phyloP scores from a whole-genome alignment of 2,797 vertebrate species.

The Selene dorsalis region DNA sequence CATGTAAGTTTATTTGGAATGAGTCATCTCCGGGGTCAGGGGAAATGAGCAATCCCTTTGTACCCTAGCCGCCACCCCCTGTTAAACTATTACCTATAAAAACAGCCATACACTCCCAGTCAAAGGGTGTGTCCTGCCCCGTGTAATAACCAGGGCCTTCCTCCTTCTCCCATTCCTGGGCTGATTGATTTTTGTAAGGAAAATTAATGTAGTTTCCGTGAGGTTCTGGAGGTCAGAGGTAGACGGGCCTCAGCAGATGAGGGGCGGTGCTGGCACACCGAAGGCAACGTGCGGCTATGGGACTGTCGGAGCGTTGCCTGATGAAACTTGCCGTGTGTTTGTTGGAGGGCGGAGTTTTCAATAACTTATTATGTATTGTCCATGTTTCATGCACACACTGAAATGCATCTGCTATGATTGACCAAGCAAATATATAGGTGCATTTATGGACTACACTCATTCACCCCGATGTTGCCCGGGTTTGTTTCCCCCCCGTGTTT shows the following conservation, averaged over 20 bases:
- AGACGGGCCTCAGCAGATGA: slow-evolving; percentile 70
- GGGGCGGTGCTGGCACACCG: slow-evolving; percentile 64
- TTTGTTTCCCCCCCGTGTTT: slow-evolving; percentile 59
- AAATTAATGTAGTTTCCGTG: slow-evolving; percentile 78
- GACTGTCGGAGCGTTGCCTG: slow-evolving; percentile 49
- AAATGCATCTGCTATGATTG: slow-evolving; percentile 69
- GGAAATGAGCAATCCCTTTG: slow-evolving; percentile 77
- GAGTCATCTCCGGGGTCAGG: slow-evolving; percentile 69
- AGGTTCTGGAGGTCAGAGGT: slow-evolving; percentile 79
- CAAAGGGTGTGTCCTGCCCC: slow-evolving; percentile 71
- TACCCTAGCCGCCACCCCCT: slow-evolving; percentile 61
- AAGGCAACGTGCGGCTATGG: slow-evolving; percentile 20
- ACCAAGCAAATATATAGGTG: slow-evolving; percentile 53
- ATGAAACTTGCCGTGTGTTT: slow-evolving; percentile 71
- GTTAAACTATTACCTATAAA: slow-evolving; percentile 80
- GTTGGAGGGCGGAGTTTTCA: slow-evolving; percentile 61
- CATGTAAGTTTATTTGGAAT: slow-evolving; percentile 73
- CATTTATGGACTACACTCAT: slow-evolving; percentile 54
- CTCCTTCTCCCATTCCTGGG: slow-evolving; percentile 64
- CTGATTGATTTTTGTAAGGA: slow-evolving; percentile 82
- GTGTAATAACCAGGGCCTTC: slow-evolving; percentile 75
- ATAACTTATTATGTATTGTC: slow-evolving; percentile 75
- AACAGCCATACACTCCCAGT: slow-evolving; percentile 60
- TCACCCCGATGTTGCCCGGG: slow-evolving; percentile 13
- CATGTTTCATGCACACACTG: slow-evolving; percentile 43